Conservation (phyloP, 2,888 invertebrate genomes). For the Tridacna crocea region DNA sequence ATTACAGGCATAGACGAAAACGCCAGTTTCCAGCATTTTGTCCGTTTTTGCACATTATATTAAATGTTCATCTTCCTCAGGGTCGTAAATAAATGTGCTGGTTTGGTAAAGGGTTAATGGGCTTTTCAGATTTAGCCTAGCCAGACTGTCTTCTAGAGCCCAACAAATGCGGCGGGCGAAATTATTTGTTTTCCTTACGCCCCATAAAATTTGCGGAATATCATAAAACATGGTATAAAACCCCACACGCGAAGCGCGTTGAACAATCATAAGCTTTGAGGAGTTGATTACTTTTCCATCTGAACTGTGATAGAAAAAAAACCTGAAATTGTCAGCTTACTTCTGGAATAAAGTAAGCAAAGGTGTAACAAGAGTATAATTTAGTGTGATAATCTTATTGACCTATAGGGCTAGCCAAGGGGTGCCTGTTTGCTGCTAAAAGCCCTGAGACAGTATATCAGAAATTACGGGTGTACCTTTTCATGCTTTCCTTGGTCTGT, state of each 20-base stretch:
- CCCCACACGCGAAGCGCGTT: slow-evolving; percentile 54
- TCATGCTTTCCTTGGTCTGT: too few species aligned
- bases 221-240: slow-evolving; percentile 58
- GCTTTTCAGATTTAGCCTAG: slow-evolving; percentile 51
- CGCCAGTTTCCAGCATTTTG: background rate
- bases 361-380: background rate
- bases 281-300: slow-evolving; percentile 15
- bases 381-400: background rate
- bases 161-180: slow-evolving; percentile 42
- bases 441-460: too few species aligned
- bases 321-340: slow-evolving; percentile 1
- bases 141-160: slow-evolving; percentile 43
- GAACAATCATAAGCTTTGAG: slow-evolving; percentile 5
- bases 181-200: slow-evolving; percentile 62
- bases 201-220: slow-evolving; percentile 63
- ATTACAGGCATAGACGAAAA: background rate
- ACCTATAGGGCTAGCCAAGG: background rate
- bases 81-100: slow-evolving; percentile 28
- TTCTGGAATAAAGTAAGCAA: slow-evolving; percentile 9
- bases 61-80: too few species aligned
- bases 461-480: too few species aligned
- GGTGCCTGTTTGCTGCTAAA: background rate
- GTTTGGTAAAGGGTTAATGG: slow-evolving; percentile 32
- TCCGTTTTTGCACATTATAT: background rate
- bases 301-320: slow-evolving; percentile 13